These are phyloP conservation scores for Hoplodrina blanda DNA, from an alignment of 2,888 invertebrate genomes.

Conservation along the genomic window DNA sequence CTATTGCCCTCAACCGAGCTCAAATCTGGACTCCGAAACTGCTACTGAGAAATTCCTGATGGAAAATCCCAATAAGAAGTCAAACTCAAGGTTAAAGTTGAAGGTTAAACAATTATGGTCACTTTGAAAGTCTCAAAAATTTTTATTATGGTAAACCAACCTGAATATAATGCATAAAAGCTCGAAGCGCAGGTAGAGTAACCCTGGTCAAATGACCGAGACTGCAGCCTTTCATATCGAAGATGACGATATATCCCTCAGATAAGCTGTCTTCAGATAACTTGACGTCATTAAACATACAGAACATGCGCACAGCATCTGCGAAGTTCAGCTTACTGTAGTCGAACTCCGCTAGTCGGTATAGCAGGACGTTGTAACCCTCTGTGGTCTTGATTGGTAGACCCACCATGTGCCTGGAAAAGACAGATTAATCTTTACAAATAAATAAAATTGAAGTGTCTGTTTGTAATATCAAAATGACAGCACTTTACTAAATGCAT, in stretches of 20 bases:
- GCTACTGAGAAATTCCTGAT: no score
- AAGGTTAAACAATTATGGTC: no score
- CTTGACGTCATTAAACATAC: constrained; percentile 92
- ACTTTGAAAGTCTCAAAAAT: not conserved
- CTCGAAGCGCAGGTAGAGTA: constrained; percentile 91
- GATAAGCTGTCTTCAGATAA: constrained; percentile 91
- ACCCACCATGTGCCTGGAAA: constrained; percentile 91
- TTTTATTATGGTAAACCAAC: constrained; percentile 72
- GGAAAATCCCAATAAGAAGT: no score
- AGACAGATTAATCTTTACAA: not conserved
- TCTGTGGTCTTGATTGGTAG: constrained; percentile 91
- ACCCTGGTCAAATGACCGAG: constrained; percentile 92
- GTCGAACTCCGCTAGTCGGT: constrained; percentile 91
- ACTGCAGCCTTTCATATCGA: constrained; percentile 92
- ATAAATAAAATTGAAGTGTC: no score
- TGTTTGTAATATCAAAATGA: no score
- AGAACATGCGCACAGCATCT: constrained; percentile 92
- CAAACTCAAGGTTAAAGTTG: no score
- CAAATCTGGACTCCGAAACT: no score
- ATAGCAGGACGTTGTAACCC: constrained; percentile 91
- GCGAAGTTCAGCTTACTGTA: constrained; percentile 92
- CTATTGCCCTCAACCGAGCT: no score
- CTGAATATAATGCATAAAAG: constrained; percentile 93
- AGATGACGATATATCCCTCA: constrained; percentile 91
- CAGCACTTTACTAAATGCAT: no score